Evolutionary conservation across 2,113 vertebrate species (phyloP), one percentile per base, ranked within the genome.

Genomic region (Nycticorax nycticorax): DNA sequence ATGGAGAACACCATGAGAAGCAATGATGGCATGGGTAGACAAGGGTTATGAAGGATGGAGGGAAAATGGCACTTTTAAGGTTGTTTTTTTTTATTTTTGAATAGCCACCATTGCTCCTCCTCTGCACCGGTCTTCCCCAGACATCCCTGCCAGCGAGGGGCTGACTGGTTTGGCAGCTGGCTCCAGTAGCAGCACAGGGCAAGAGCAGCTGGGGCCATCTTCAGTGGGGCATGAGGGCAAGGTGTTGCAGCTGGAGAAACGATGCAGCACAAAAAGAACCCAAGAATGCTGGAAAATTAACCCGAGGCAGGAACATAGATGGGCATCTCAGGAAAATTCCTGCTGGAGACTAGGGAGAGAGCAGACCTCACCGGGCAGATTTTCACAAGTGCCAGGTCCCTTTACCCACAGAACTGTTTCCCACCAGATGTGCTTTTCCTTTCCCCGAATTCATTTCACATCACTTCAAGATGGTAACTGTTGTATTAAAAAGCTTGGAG

Each of bases 391-490:
- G 24, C 8, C 35, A 35, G 17, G 45, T 48, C 27, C 2, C 0
- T 82, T 76, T 64, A 48, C 53, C 37, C 17, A 53, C 12, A 18
- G 14, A 88, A 75, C 5, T 6, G 3, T 52, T 79, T 67, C 55
- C 24, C n/a, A 75, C 9, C 12, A 79, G 26, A 53, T 14, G 12
- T 0, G 0, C 0, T 1, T 39, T 76, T 69, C 19, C 6, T 72
- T 39, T 85, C 76, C 48, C 19, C 53, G 33, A 48, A 48, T 39
- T 43, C 5, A 53, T 79, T 85, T 83, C 27, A 43, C 0, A 0
- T 64, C 26, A 48, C 28, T 60, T 83, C 28, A n/a, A 79, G 30
- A 8, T 75, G 91, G 89, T 63, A 63, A 53, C 3, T 28, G 22
- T 30, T 41, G 39, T 41, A 41, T 41, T 13, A 41, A 41, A 41